A percentile compares a stretch with the other conserved stretches of the same genome.
These are phyloP conservation scores for Sterrhoptilus dennistouni DNA, from an alignment of 2,113 vertebrate species.

Conservation along the genomic window DNA sequence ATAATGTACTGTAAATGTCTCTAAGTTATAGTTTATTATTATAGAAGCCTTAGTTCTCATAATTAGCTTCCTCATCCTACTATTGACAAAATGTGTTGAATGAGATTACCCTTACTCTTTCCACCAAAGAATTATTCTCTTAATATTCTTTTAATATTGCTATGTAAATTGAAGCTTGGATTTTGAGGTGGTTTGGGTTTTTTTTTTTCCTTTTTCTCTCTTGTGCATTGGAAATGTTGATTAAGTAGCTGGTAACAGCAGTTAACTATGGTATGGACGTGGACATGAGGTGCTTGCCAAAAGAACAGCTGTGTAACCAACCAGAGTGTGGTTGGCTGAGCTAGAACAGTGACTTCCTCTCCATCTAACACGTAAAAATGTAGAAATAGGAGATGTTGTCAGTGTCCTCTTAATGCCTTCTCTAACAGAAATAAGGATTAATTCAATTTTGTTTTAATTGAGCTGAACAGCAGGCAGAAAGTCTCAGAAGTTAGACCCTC, in stretches of 20 bases:
- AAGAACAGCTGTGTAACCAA: neutral
- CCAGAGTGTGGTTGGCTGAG: neutral
- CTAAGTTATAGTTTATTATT: neutral
- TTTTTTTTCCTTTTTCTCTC: rapidly evolving
- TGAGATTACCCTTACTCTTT: neutral
- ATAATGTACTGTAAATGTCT: neutral
- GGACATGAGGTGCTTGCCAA: neutral
- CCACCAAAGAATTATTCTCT: neutral
- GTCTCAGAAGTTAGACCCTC: neutral
- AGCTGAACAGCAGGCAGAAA: neutral
- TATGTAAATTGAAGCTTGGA: neutral
- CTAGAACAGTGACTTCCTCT: neutral
- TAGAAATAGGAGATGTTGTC: neutral
- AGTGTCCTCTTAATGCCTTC: neutral
- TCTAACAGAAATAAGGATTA: neutral
- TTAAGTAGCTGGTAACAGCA: neutral
- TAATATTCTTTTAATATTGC: neutral
- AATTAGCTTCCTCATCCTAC: neutral
- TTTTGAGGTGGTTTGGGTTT: neutral
- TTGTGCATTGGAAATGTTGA: neutral
- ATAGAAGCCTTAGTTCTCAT: neutral
- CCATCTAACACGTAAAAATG: neutral
- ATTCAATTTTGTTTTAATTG: neutral
- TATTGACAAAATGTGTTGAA: neutral
- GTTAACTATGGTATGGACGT: neutral